phyloP scores from a whole-genome alignment of 2,113 vertebrate genomes.

The Campylomormyrus numenius region DNA sequence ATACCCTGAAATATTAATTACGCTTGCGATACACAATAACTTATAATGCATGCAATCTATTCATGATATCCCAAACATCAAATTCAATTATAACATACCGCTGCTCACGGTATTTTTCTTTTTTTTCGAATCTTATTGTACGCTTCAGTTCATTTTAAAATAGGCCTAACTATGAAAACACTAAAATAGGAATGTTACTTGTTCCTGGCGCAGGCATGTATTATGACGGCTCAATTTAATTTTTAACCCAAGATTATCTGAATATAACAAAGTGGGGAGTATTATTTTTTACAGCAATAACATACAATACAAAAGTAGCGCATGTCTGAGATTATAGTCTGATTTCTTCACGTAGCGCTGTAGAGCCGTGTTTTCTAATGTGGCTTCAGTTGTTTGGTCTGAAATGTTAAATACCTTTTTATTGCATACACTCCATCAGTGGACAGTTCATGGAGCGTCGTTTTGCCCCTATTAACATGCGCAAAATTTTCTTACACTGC shows the following conservation, averaged over 20 bases:
- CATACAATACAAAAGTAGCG: background rate
- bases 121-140: background rate
- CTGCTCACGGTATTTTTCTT: background rate
- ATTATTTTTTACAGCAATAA: background rate
- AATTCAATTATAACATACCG: background rate
- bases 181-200: background rate
- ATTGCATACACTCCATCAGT: background rate
- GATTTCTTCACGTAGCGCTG: background rate
- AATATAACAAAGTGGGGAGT: background rate
- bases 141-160: background rate
- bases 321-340: background rate
- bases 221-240: background rate
- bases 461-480: background rate
- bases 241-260: background rate
- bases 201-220: background rate
- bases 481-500: background rate
- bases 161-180: background rate
- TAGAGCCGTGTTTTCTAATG: background rate
- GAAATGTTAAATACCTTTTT: background rate
- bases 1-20: background rate
- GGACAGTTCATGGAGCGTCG: background rate
- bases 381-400: background rate
- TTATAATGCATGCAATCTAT: background rate
- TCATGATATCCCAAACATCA: background rate
- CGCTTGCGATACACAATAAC: background rate